Conservation (phyloP, 2,113 vertebrate species). For the Pseudonaja textilis region DNA sequence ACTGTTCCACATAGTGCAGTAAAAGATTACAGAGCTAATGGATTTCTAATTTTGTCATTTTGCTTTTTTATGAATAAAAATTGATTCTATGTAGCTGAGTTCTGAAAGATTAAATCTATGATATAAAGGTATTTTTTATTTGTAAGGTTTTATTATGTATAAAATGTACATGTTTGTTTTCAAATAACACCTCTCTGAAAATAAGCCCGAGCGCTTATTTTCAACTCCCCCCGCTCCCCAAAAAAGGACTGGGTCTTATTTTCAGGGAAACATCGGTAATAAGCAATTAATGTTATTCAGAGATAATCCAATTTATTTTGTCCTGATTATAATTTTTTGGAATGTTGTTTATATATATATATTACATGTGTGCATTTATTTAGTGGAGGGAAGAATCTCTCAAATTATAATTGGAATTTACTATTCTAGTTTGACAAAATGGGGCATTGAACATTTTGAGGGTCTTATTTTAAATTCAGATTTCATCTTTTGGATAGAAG, state of each 20-base stretch:
- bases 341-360: no score
- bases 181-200: no score
- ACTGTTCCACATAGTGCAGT: neutral
- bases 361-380: no score
- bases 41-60: neutral
- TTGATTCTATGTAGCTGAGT: neutral
- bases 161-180: neutral
- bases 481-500: neutral
- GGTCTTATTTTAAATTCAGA: neutral
- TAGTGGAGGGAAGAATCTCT: no score
- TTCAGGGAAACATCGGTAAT: neutral
- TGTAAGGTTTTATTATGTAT: neutral
- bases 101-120: neutral
- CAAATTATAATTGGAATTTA: no score
- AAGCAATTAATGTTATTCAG: neutral
- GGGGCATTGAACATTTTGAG: neutral
- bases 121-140: neutral
- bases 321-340: no score
- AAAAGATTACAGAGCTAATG: neutral
- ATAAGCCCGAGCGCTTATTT: no score
- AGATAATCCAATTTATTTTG: neutral
- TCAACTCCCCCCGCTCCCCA: no score
- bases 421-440: neutral
- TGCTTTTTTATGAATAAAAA: neutral
- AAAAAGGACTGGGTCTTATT: no score